These are phyloP conservation scores for Drosophila maculinotata DNA, from an alignment of 2,888 invertebrate genomes.

Conservation along the genomic window DNA sequence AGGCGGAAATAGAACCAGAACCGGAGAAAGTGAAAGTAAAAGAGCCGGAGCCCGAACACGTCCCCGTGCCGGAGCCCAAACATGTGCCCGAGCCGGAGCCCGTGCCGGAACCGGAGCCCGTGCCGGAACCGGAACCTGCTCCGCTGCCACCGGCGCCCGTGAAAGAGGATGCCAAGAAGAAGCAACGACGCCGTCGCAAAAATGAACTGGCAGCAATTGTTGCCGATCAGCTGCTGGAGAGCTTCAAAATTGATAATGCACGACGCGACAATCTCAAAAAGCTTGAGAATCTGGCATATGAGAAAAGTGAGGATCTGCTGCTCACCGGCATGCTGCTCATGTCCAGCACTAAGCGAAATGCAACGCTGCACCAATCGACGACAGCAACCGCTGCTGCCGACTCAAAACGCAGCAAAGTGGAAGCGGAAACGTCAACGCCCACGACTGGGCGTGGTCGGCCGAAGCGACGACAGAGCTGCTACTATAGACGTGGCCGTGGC, in stretches of 20 bases:
- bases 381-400: conserved; percentile 24
- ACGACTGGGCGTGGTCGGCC: conserved; percentile 51
- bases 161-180: conserved; percentile 70
- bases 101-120: neutral
- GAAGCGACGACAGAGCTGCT: conserved; percentile 64
- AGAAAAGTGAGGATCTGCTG: conserved; percentile 84
- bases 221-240: conserved; percentile 84
- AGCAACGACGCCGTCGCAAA: conserved; percentile 83
- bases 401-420: conserved; percentile 36
- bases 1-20: neutral
- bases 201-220: conserved; percentile 85
- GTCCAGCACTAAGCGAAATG: conserved; percentile 84
- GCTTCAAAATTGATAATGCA: conserved; percentile 85
- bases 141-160: neutral
- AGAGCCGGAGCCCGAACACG: neutral
- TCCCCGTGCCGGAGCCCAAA: neutral
- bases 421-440: conserved; percentile 7
- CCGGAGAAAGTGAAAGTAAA: neutral
- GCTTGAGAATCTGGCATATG: conserved; percentile 84
- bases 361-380: conserved; percentile 45
- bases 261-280: conserved; percentile 84
- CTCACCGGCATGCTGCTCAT: conserved; percentile 84
- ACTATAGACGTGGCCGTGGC: conserved; percentile 74
- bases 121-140: neutral
- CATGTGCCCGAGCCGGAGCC: conserved; percentile 6